Evolutionary conservation across 2,797 vertebrate genomes (phyloP).

Genomic region (Myotis vivesi): DNA sequence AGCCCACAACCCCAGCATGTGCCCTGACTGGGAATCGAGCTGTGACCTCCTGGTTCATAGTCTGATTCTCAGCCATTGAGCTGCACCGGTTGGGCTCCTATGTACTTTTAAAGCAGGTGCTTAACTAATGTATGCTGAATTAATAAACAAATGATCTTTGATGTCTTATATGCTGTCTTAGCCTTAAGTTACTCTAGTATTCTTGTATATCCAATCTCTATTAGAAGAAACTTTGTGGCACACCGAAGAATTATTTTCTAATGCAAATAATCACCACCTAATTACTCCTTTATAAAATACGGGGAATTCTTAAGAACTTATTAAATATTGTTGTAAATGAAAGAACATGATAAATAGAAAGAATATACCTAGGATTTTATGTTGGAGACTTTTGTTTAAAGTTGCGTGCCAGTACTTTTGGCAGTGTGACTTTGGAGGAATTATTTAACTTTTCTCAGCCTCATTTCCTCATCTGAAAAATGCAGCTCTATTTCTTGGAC

Average conservation of each 20-base stretch:
- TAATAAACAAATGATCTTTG: constrained; percentile 16
- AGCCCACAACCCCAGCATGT: too few relatives aligned
- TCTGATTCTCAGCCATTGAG: too few relatives aligned
- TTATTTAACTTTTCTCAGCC: not conserved
- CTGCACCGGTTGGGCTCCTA: not conserved
- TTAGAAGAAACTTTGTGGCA: not conserved
- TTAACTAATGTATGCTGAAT: constrained; percentile 12
- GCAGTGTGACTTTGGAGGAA: not conserved
- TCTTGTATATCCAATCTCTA: not conserved
- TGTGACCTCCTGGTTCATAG: too few relatives aligned
- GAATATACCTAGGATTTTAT: not conserved
- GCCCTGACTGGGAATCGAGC: too few relatives aligned
- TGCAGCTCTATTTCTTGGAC: not conserved
- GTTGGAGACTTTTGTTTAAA: not conserved
- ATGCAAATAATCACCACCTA: constrained; percentile 29
- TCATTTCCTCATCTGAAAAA: constrained; percentile 38
- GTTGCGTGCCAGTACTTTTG: not conserved
- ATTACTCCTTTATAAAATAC: constrained; percentile 35
- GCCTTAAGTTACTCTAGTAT: constrained; percentile 30
- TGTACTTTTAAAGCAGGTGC: not conserved
- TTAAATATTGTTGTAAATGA: not conserved
- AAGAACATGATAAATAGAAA: constrained; percentile 19
- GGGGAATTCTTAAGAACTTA: not conserved
- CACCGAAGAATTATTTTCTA: not conserved
- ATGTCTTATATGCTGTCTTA: not conserved